A percentile compares a stretch with the other conserved stretches of the same genome.
These are phyloP conservation scores for Corythornis vintsioides DNA, from an alignment of 2,113 vertebrate genomes.

Conservation along the genomic window DNA sequence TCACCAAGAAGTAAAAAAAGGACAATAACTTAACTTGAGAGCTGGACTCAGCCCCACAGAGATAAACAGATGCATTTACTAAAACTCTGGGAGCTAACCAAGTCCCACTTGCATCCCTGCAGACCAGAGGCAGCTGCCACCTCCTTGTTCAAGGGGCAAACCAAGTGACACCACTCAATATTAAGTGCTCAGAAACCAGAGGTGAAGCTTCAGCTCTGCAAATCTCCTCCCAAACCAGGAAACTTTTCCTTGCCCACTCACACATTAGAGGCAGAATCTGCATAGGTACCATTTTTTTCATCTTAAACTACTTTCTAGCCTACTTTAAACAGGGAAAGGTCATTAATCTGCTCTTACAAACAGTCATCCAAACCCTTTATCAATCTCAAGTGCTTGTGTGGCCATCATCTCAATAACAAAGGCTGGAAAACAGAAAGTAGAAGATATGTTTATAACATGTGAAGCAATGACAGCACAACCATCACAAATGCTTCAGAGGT, in stretches of 20 bases:
- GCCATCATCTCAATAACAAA: neutral
- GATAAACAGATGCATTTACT: neutral
- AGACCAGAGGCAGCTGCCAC: neutral
- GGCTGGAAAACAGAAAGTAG: neutral
- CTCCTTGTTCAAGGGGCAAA: neutral
- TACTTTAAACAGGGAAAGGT: neutral
- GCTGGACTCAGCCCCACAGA: neutral
- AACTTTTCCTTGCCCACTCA: neutral
- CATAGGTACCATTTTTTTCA: neutral
- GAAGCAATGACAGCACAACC: neutral
- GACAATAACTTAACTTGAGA: neutral
- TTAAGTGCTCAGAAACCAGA: neutral
- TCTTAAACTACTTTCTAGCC: neutral
- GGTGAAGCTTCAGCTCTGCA: neutral
- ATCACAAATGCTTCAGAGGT: neutral
- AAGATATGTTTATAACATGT: neutral
- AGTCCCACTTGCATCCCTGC: neutral
- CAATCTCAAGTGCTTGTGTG: neutral
- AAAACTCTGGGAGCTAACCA: neutral
- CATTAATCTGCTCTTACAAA: neutral
- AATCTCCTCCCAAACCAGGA: neutral
- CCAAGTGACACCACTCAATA: neutral
- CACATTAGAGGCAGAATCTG: neutral
- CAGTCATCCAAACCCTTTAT: neutral
- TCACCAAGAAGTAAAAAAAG: neutral